These are phyloP conservation scores for Drosophila birchii DNA, from an alignment of 2,888 invertebrate species.

Conservation along the genomic window DNA sequence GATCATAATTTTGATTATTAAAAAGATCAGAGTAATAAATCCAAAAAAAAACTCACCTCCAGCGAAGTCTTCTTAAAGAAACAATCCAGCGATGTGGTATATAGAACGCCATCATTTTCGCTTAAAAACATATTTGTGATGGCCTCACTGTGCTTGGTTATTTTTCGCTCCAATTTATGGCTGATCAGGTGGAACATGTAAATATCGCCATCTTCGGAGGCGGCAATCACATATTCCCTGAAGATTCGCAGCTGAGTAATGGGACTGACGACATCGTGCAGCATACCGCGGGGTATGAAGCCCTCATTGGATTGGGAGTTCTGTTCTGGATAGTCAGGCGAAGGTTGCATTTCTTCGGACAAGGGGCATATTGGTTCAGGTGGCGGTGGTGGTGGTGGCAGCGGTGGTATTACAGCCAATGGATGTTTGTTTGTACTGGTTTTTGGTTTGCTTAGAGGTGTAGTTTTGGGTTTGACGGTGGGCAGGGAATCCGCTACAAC, in stretches of 20 bases:
- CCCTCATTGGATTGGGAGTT: conserved; percentile 19
- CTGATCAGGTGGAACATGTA: conserved; percentile 81
- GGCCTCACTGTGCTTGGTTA: conserved; percentile 83
- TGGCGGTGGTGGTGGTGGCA: conserved; percentile 64
- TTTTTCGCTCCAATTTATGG: conserved; percentile 76
- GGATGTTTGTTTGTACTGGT: conserved; percentile 33
- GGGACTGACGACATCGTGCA: conserved; percentile 73
- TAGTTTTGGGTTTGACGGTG: conserved; percentile 30
- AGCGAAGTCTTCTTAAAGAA: conserved; percentile 82
- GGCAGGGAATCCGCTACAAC: not conserved
- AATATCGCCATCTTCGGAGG: conserved; percentile 83
- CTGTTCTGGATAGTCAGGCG: not conserved
- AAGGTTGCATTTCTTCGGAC: conserved; percentile 45
- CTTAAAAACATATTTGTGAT: conserved; percentile 82
- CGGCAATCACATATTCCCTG: conserved; percentile 80
- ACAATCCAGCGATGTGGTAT: conserved; percentile 83
- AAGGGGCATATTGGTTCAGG: conserved; percentile 51
- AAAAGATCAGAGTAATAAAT: rapidly evolving
- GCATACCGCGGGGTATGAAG: conserved; percentile 66
- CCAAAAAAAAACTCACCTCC: conserved; percentile 69
- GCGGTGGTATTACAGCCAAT: conserved; percentile 58
- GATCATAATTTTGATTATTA: not conserved
- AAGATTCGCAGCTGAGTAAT: conserved; percentile 81
- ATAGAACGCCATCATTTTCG: conserved; percentile 70
- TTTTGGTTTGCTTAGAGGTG: conserved; percentile 24